These are phyloP conservation scores for Sinocyclocheilus maitianheensis DNA, from an alignment of 2,113 vertebrate genomes.

Conservation along the genomic window DNA sequence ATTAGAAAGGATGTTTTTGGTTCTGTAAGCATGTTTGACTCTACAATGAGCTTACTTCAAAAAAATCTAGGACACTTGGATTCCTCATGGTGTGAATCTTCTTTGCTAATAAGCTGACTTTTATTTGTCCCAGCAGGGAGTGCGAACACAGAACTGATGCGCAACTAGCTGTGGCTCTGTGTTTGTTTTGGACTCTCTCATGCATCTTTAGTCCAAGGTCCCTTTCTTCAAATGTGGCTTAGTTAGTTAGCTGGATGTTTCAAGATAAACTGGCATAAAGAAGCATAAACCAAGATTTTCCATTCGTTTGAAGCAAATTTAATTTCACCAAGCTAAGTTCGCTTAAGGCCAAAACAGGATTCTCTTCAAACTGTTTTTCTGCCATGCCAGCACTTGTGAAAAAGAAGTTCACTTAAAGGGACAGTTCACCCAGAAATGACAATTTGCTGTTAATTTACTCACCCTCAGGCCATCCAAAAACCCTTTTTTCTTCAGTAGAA, in stretches of 20 bases:
- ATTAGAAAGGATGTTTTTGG: background rate
- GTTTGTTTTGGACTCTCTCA: slow-evolving; percentile 3
- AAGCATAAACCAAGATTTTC: slow-evolving; percentile 2
- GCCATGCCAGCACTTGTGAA: background rate
- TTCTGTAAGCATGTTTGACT: background rate
- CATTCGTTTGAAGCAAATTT: background rate
- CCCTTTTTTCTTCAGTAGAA: too few species aligned
- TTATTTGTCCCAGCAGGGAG: background rate
- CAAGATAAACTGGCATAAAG: slow-evolving; percentile 12
- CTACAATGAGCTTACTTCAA: background rate
- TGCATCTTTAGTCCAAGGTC: background rate
- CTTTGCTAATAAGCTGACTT: background rate
- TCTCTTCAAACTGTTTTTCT: background rate
- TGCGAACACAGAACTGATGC: background rate
- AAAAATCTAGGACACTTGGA: background rate
- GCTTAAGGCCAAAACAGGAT: background rate
- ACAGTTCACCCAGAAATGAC: too few species aligned
- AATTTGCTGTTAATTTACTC: too few species aligned
- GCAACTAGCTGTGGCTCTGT: slow-evolving; percentile 2
- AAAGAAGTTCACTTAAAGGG: background rate
- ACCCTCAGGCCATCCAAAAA: too few species aligned
- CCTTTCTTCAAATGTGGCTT: background rate
- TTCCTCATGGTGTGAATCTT: background rate
- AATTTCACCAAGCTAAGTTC: background rate
- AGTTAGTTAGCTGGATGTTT: background rate